These are phyloP conservation scores for Pollimyrus isidori DNA, from an alignment of 2,113 vertebrate genomes.

Conservation along the genomic window DNA sequence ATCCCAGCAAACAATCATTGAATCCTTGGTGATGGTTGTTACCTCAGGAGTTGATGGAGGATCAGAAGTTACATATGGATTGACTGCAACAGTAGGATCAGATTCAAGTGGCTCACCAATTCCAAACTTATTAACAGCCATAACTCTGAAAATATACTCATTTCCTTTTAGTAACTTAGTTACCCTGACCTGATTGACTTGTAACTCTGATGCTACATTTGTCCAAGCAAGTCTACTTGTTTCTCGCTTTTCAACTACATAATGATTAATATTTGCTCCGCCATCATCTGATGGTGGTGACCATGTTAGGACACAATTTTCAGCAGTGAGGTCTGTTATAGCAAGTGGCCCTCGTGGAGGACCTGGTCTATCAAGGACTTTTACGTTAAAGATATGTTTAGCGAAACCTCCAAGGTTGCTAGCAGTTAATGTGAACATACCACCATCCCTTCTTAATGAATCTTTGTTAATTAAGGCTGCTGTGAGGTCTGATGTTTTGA, in stretches of 20 bases:
- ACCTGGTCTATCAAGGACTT: slow-evolving; percentile 92
- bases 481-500: slow-evolving; percentile 81
- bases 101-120: slow-evolving; percentile 88
- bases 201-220: slow-evolving; percentile 74
- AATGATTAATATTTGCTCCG: slow-evolving; percentile 86
- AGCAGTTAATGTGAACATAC: slow-evolving; percentile 84
- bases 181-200: slow-evolving; percentile 76
- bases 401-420: slow-evolving; percentile 91
- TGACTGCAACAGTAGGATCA: slow-evolving; percentile 76
- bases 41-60: slow-evolving; percentile 86
- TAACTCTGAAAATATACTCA: slow-evolving; percentile 95
- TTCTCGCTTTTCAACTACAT: slow-evolving; percentile 92
- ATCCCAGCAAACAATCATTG: slow-evolving; percentile 92
- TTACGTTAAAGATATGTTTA: slow-evolving; percentile 92
- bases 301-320: slow-evolving; percentile 87
- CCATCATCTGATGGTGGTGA: slow-evolving; percentile 84
- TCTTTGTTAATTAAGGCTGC: slow-evolving; percentile 83
- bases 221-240: slow-evolving; percentile 96
- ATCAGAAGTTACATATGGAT: slow-evolving; percentile 84
- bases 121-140: slow-evolving; percentile 97
- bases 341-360: slow-evolving; percentile 81
- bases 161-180: slow-evolving; percentile 92
- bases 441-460: slow-evolving; percentile 81
- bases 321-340: slow-evolving; percentile 79
- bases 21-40: slow-evolving; percentile 85